phyloP scores from a whole-genome alignment of 2,888 invertebrate genomes.

The Cacoxenus indagator region DNA sequence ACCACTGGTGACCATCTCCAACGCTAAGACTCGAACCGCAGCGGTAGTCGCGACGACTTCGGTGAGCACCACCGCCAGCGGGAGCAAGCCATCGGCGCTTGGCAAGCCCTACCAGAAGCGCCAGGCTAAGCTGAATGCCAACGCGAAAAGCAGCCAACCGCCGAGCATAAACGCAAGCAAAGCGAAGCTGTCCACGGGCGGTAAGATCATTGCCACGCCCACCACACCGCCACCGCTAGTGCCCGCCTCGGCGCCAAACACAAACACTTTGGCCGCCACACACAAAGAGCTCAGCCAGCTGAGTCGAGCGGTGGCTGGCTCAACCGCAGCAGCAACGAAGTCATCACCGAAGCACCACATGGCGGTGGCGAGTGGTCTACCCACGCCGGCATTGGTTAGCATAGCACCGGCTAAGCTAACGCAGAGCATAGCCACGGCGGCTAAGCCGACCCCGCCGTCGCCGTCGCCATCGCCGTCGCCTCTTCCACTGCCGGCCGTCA shows the following conservation, averaged over 20 bases:
- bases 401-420: conserved; percentile 54
- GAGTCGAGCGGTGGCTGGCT: conserved; percentile 33
- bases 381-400: conserved; percentile 64
- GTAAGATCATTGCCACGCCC: conserved; percentile 61
- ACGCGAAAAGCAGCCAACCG: background rate
- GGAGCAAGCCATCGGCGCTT: conserved; percentile 35
- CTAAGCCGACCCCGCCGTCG: conserved; percentile 26
- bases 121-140: background rate
- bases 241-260: conserved; percentile 43
- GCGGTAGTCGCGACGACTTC: conserved; percentile 45
- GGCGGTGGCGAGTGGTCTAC: conserved; percentile 30
- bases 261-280: conserved; percentile 24
- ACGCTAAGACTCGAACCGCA: conserved; percentile 37
- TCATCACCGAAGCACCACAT: conserved; percentile 18
- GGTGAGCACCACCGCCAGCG: conserved; percentile 35
- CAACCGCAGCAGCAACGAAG: conserved; percentile 22
- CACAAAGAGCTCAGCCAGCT: conserved; percentile 49
- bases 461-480: conserved; percentile 29
- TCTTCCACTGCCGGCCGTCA: conserved; percentile 40
- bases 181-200: conserved; percentile 45
- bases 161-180: conserved; percentile 40
- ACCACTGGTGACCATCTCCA: conserved; percentile 58
- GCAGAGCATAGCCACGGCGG: conserved; percentile 29
- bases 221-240: conserved; percentile 65
- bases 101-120: conserved; percentile 14